Conservation (phyloP, 2,113 vertebrate species). For the Xiphophorus hellerii region DNA sequence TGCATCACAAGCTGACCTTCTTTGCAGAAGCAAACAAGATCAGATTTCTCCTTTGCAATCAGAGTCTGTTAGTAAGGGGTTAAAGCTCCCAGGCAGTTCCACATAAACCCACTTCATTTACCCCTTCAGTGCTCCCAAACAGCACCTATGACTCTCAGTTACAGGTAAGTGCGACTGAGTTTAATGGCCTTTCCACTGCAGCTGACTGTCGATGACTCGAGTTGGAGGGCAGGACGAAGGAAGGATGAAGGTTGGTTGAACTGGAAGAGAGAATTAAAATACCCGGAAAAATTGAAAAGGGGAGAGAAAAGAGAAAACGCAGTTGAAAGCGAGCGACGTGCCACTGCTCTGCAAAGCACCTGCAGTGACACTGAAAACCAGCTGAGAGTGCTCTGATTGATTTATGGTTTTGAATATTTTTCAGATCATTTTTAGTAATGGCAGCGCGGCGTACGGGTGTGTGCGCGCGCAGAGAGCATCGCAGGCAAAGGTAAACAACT, state of each 20-base stretch:
- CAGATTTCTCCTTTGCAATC: not conserved
- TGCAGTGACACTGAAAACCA: constrained; percentile 25
- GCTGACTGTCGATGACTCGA: constrained; percentile 15
- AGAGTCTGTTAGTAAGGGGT: not conserved
- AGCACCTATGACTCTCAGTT: constrained; percentile 7
- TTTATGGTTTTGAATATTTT: constrained; percentile 7
- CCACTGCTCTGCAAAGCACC: constrained; percentile 18
- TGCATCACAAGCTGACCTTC: not conserved
- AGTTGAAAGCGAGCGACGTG: constrained; percentile 9
- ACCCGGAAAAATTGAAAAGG: not conserved
- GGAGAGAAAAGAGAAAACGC: not conserved
- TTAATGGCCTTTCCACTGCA: constrained; percentile 2
- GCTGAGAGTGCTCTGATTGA: constrained; percentile 2
- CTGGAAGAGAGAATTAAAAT: not conserved
- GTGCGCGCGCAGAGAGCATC: constrained; percentile 1
- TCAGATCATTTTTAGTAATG: not conserved
- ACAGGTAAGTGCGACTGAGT: not conserved
- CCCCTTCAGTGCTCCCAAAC: not conserved
- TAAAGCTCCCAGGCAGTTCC: not conserved
- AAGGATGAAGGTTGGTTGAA: not conserved
- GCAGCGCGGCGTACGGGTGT: not conserved
- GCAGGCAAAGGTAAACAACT: constrained; percentile 43
- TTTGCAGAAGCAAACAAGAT: not conserved
- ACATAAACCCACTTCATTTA: not conserved
- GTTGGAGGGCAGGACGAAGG: not conserved